A percentile compares a stretch with the other conserved stretches of the same genome.
Conservation (phyloP, 1,140 invertebrate genomes). For the Brachionus plicatilis region DNA sequence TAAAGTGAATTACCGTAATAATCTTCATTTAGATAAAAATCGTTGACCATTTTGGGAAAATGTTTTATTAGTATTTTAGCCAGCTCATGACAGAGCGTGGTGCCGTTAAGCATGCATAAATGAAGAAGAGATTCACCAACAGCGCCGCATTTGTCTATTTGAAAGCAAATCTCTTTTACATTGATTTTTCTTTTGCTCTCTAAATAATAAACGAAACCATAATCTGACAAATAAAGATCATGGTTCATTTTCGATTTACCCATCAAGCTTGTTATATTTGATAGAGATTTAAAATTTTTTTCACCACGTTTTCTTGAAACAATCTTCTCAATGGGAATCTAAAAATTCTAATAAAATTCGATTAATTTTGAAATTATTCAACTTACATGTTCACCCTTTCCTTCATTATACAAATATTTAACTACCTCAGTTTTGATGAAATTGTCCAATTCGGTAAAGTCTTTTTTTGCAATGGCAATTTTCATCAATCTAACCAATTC, state of each 20-base stretch:
- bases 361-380: neutral
- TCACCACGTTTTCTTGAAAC: neutral
- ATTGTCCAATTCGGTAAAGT: conserved; percentile 25
- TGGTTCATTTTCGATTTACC: neutral
- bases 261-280: neutral
- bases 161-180: conserved; percentile 74
- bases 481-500: conserved; percentile 18
- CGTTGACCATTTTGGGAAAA: conserved; percentile 90
- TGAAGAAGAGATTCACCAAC: conserved; percentile 92
- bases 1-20: conserved; percentile 67
- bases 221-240: neutral
- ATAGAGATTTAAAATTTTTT: neutral
- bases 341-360: too few species aligned
- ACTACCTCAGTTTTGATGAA: conserved; percentile 29
- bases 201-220: neutral
- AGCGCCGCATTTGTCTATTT: conserved; percentile 80
- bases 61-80: conserved; percentile 81
- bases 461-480: conserved; percentile 2
- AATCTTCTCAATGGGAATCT: conserved; percentile 23
- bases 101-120: conserved; percentile 82
- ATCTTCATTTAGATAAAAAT: conserved; percentile 90
- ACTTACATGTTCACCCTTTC: neutral
- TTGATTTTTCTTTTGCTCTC: neutral
- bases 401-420: conserved; percentile 36
- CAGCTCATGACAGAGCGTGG: conserved; percentile 81